Evolutionary conservation across 2,797 vertebrate species (phyloP), one percentile per base, ranked within the genome.

Genomic region (Varecia variegata): DNA sequence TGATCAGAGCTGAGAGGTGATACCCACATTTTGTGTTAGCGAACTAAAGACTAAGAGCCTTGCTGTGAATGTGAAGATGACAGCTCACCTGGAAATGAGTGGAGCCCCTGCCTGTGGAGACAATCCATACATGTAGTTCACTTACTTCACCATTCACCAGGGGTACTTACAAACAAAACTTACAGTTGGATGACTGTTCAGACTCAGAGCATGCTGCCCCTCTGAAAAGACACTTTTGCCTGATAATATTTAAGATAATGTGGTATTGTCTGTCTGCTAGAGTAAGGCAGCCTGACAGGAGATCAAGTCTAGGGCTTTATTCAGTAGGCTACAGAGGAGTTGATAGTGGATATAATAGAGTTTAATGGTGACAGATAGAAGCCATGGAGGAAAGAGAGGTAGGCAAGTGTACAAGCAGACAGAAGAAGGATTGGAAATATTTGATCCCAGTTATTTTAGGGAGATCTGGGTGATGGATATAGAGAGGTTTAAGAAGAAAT

Each of bases 401-500:
- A 50, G 32, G 35, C 71, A 27, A 92, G 3, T 18, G 62, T 45
- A n/a, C 1, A 83, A 79, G 3, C 32, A 70, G 77, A 60, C 15
- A 62, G 35, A 50, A 88, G 82, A 95, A 30, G 27, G 20, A 62
- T 27, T 67, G 65, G 47, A 65, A 71, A 73, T 92, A 62, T 50
- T 85, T 87, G 79, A 88, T 3, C 6, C 32, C 27, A 52, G 25
- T 84, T 94, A 89, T 79, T 95, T 93, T 87, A 82, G 25, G 62
- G 45, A 96, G 38, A 74, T 94, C 27, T 93, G 52, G 35, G 40
- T 92, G 73, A 82, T 74, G 38, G 20, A 52, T 52, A 45, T 30
- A 95, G 35, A 95, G 35, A 73, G 7, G 15, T 38, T 94, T 47
- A 94, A 90, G 90, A 65, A 94, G 70, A 84, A 93, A 93, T 43